phyloP scores from a whole-genome alignment of 2,113 vertebrate species.

The Lycaon pictus region DNA sequence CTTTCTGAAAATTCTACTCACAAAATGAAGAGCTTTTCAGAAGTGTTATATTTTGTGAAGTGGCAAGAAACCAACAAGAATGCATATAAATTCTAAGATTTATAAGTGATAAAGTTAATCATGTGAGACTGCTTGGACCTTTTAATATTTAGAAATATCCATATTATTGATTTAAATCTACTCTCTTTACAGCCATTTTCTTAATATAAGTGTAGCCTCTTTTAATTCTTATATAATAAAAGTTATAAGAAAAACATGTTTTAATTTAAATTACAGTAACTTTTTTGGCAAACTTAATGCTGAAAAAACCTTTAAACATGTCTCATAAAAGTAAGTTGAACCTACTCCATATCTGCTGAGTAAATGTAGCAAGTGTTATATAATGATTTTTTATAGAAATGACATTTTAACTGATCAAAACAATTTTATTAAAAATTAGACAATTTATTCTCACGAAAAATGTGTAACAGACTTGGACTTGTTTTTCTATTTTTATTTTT shows the following conservation, averaged over 20 bases:
- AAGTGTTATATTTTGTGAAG: neutral
- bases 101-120: neutral
- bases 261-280: constrained; percentile 25
- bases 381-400: neutral
- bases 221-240: neutral
- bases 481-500: neutral
- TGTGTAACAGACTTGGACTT: neutral
- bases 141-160: neutral
- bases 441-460: neutral
- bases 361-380: neutral
- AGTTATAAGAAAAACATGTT: neutral
- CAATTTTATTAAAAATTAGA: constrained; percentile 17
- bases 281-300: neutral
- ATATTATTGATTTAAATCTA: neutral
- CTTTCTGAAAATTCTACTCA: neutral
- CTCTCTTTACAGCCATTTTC: neutral
- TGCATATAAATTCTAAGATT: neutral
- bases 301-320: neutral
- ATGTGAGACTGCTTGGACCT: neutral
- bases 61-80: neutral
- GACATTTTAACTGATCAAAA: neutral
- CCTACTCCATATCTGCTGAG: neutral
- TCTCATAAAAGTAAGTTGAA: constrained; percentile 8
- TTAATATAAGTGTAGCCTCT: neutral
- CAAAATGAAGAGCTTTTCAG: neutral